A percentile compares a stretch with the other conserved stretches of the same genome.
These are phyloP conservation scores for Drosophila melanica DNA, from an alignment of 1,140 invertebrate genomes.

Conservation along the genomic window DNA sequence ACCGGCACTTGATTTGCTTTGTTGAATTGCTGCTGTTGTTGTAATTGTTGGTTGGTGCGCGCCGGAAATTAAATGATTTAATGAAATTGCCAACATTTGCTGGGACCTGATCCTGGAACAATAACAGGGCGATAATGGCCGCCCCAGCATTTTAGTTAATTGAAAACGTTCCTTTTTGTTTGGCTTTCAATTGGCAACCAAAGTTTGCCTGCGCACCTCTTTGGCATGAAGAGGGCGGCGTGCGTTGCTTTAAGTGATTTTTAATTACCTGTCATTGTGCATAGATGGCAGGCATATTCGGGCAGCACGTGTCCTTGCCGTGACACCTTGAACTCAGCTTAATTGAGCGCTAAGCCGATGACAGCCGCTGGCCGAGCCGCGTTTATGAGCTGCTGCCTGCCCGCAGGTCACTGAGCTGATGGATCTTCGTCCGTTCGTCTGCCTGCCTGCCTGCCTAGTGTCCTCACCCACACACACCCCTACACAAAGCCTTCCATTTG, in stretches of 20 bases:
- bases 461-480: slow-evolving; percentile 3
- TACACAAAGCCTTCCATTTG: slow-evolving; percentile 19
- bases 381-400: slow-evolving; percentile 39
- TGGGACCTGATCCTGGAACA: slow-evolving; percentile 14
- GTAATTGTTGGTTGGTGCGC: slow-evolving; percentile 36
- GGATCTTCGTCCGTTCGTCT: background rate
- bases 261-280: slow-evolving; percentile 72
- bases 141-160: slow-evolving; percentile 69
- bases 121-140: slow-evolving; percentile 42
- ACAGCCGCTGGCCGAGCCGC: background rate
- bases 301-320: slow-evolving; percentile 4
- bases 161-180: slow-evolving; percentile 61
- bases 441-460: slow-evolving; percentile 10
- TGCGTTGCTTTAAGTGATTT: slow-evolving; percentile 60
- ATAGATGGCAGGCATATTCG: slow-evolving; percentile 18
- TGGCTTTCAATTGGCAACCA: slow-evolving; percentile 23
- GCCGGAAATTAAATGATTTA: slow-evolving; percentile 81
- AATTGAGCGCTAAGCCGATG: slow-evolving; percentile 70
- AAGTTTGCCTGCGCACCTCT: slow-evolving; percentile 13
- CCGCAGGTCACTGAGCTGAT: background rate
- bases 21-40: slow-evolving; percentile 35
- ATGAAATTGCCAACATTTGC: slow-evolving; percentile 76
- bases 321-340: slow-evolving; percentile 43
- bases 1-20: slow-evolving; percentile 70
- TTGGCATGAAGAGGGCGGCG: background rate